A percentile compares a stretch with the other conserved stretches of the same genome.
Conservation (phyloP, 1,140 invertebrate species). For the Ceratina calcarata region DNA sequence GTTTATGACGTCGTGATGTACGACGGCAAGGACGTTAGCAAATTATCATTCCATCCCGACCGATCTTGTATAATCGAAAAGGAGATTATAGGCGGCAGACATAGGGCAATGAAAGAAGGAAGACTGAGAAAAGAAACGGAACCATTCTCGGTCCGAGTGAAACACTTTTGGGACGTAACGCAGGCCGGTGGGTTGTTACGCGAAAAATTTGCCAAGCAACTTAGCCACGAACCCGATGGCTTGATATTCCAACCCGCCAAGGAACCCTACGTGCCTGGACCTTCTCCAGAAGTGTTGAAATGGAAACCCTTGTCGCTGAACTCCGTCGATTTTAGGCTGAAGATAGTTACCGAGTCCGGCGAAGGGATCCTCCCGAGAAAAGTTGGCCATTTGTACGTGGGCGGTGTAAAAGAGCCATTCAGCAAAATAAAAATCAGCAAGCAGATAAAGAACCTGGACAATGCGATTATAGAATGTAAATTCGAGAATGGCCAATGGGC, state of each 20-base stretch:
- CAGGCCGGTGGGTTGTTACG: slow-evolving; percentile 87
- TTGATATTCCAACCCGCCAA: slow-evolving; percentile 97
- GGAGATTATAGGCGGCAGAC: slow-evolving; percentile 84
- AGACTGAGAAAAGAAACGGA: slow-evolving; percentile 88
- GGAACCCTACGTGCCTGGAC: slow-evolving; percentile 92
- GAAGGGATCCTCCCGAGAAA: slow-evolving; percentile 88
- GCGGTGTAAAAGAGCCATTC: slow-evolving; percentile 85
- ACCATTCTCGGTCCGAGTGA: slow-evolving; percentile 92
- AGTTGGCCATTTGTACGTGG: slow-evolving; percentile 91
- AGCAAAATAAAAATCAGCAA: slow-evolving; percentile 89
- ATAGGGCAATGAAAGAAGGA: slow-evolving; percentile 88
- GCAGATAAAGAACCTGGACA: slow-evolving; percentile 89
- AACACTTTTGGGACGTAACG: slow-evolving; percentile 93
- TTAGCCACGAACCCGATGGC: slow-evolving; percentile 98
- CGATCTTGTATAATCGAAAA: slow-evolving; percentile 89
- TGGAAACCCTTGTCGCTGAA: slow-evolving; percentile 98
- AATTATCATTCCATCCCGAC: slow-evolving; percentile 87
- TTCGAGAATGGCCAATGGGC: slow-evolving; percentile 90
- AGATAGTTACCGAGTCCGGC: slow-evolving; percentile 87
- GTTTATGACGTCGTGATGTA: slow-evolving; percentile 97
- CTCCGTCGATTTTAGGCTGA: slow-evolving; percentile 97
- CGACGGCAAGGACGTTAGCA: slow-evolving; percentile 89
- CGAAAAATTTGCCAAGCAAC: slow-evolving; percentile 91
- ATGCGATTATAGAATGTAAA: slow-evolving; percentile 98
- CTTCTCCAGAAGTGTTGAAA: slow-evolving; percentile 93